These are phyloP conservation scores for Lithodes maja DNA, from an alignment of 2,888 invertebrate genomes.

Conservation along the genomic window DNA sequence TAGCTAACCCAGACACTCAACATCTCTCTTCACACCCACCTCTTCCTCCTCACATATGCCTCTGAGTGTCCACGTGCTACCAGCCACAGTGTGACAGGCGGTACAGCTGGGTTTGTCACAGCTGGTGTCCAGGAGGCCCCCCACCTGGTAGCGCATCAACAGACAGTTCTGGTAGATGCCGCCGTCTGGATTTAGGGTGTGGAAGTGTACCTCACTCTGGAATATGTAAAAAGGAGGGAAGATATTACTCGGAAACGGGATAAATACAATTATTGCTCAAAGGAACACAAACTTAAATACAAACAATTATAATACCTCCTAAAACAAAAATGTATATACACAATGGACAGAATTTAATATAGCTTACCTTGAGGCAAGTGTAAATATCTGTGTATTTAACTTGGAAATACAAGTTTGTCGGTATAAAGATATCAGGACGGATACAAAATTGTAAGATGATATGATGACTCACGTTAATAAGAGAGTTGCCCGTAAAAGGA, in stretches of 20 bases:
- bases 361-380: too few relatives aligned
- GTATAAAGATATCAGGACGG: too few relatives aligned
- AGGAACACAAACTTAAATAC: too few relatives aligned
- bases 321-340: too few relatives aligned
- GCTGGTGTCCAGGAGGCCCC: slow-evolving; percentile 46
- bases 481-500: slow-evolving; percentile 24
- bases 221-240: neutral
- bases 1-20: too few relatives aligned
- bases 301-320: too few relatives aligned
- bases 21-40: slow-evolving; percentile 13
- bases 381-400: too few relatives aligned
- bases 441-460: too few relatives aligned
- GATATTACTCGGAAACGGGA: too few relatives aligned
- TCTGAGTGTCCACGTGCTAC: slow-evolving; percentile 50
- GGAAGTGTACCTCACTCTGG: slow-evolving; percentile 35
- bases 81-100: slow-evolving; percentile 42
- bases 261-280: too few relatives aligned
- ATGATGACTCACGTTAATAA: neutral
- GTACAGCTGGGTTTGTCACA: slow-evolving; percentile 51
- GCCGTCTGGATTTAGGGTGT: slow-evolving; percentile 45
- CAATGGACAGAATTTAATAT: too few relatives aligned
- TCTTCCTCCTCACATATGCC: slow-evolving; percentile 62
- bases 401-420: too few relatives aligned
- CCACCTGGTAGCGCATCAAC: neutral
- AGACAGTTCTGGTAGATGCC: slow-evolving; percentile 56